Base-by-base conservation (phyloP, 2,797 vertebrate genomes). In the Micropoecilia bifurca region DNA sequence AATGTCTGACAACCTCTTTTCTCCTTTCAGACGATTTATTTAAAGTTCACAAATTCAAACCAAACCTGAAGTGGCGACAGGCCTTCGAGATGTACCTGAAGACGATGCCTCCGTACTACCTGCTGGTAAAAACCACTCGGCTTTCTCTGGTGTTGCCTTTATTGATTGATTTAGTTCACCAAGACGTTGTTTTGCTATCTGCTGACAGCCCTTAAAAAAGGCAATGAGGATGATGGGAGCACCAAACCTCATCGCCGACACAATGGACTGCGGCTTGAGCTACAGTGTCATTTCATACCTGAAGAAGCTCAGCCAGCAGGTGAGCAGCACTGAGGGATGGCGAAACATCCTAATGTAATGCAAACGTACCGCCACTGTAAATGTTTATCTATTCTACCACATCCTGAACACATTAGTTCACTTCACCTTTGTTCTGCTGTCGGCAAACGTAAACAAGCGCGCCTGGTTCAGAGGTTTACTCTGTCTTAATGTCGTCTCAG, bases 281-380 rank as follows among this genome's bases (percentile, higher is more conserved):
- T 99, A 99, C 95, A 99, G 98, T 88, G 96, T 99, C 91, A 99
- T 99, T 95, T 98, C 98, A 89, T 99, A 99, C 95, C 96, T 99
- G 94, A 99, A 99, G 96, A 99, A 99, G 96, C 98, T 99, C 95
- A 99, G 98, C 95, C 99, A 99, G 95, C 99, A 99, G 98, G 99
- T 99, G 95, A 90, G 43, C 1, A 45, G 59, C 28, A 9, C 6
- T 20, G 6, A 20, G 30, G 59, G 30, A 20, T 3, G 28, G 57
- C 33, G 57, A 33, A 18, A 33, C 30, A 12, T n/a, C 30, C 12
- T 6, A 28, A 1, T 16, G 45, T 30, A 72, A 47, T 28, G n/a
- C 45, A 9, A 3, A 47, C 12, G 10, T 66, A 4, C 33, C 22
- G 36, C 20, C 5, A 41, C 18, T 22, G 36, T 39, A 25, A 68